Evolutionary conservation across 1,140 invertebrate genomes (phyloP), one percentile per base, ranked within the genome.

Genomic region (Panagrolaimus sp.): DNA sequence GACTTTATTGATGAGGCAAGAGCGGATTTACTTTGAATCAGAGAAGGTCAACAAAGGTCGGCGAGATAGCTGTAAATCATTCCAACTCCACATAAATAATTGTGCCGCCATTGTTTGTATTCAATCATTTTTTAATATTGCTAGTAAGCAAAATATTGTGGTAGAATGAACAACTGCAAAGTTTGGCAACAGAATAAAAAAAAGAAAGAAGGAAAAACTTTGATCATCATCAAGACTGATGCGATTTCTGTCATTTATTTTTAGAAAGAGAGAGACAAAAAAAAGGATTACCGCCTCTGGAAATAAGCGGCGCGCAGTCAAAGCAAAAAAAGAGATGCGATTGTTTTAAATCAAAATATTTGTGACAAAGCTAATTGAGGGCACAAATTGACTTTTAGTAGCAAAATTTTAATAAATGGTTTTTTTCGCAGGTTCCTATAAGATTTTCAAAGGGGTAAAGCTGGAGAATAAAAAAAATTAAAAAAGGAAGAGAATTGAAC

Each of bases 21-120:
- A 25, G 51, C 51, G 20, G 16, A 13, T 20, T 20, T 20, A 57
- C 51, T 25, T 25, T 57, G 51, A 27, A 20, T n/a, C 51, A 57
- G 20, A 57, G 27, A 57, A 57, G 51, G 51, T 57, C 51, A 27
- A 57, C 27, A 57, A 57, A 57, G 51, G 51, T 57, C 51, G 51
- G 51, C 51, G 51, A 57, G 51, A 57, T 4, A 57, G 51, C 27
- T 57, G 51, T 57, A 57, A 57, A 57, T 57, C 51, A 57, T 57
- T 27, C 9, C 51, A 57, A 57, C 51, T 57, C 51, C 20, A 57
- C 51, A 57, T 57, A 57, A 57, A 57, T 57, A 57, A 57, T 57
- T 27, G 51, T 57, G 51, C 51, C 51, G 51, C 51, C 20, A 20
- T 20, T 57, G 20, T 57, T 27, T 20, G 27, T 57, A 20, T 25